Evolutionary conservation across 2,797 vertebrate genomes (phyloP).

Genomic region (Danio albolineatus): DNA sequence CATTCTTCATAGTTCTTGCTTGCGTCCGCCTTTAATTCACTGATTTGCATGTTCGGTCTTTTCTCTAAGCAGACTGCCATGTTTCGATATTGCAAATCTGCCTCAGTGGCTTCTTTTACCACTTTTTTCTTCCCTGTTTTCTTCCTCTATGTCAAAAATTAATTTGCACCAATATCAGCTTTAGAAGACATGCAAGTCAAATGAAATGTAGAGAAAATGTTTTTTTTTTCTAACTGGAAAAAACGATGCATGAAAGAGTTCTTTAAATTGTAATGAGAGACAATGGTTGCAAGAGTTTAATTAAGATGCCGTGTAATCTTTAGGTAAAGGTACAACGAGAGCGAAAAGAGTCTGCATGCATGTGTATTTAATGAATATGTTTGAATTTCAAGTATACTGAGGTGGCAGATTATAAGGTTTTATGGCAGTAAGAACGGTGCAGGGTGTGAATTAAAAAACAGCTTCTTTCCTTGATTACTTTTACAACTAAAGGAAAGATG

Average conservation of each 20-base stretch:
- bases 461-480: not conserved
- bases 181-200: slow-evolving; percentile 27
- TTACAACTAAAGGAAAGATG: not conserved
- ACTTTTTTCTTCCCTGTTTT: not conserved
- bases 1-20: not conserved
- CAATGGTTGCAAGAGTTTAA: not conserved
- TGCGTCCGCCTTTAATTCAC: not conserved
- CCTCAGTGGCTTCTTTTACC: not conserved
- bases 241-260: slow-evolving; percentile 30
- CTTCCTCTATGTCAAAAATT: not conserved
- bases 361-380: not conserved
- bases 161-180: not conserved
- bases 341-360: not conserved
- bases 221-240: not conserved
- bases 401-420: not conserved
- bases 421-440: not conserved
- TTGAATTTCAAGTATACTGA: not conserved
- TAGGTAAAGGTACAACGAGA: not conserved
- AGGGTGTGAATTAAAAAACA: not conserved
- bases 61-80: not conserved
- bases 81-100: not conserved
- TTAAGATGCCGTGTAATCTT: not conserved
- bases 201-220: slow-evolving; percentile 30
- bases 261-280: slow-evolving; percentile 20
- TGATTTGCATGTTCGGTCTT: slow-evolving; percentile 6